phyloP scores from a whole-genome alignment of 2,888 invertebrate genomes.

The Anoplius nigerrimus region DNA sequence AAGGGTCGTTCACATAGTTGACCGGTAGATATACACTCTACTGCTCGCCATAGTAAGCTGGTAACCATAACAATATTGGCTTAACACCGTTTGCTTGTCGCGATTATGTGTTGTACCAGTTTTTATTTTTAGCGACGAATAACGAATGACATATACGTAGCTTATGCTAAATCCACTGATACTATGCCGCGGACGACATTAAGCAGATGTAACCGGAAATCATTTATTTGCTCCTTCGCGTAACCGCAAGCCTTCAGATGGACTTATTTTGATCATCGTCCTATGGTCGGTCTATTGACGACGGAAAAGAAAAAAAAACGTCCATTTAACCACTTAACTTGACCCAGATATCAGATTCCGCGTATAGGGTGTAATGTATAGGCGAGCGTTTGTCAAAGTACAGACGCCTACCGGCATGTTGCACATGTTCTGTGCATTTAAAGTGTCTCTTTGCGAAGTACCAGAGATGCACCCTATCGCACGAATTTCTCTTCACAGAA shows the following conservation, averaged over 20 bases:
- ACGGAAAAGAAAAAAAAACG: conserved; percentile 26
- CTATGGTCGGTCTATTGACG: conserved; percentile 21
- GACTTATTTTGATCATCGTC: conserved; percentile 26
- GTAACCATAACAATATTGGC: conserved; percentile 71
- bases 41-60: conserved; percentile 43
- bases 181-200: too few species aligned
- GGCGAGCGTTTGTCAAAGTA: not conserved
- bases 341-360: conserved; percentile 39
- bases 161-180: too few species aligned
- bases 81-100: conserved; percentile 58
- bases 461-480: too few species aligned
- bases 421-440: too few species aligned
- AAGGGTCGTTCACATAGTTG: conserved; percentile 20
- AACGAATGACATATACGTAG: conserved; percentile 18
- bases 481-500: too few species aligned
- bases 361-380: conserved; percentile 17
- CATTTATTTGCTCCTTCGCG: too few species aligned
- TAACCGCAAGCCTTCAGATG: too few species aligned
- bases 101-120: conserved; percentile 33
- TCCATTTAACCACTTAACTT: conserved; percentile 32
- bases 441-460: too few species aligned
- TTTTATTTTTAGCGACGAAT: conserved; percentile 44
- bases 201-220: too few species aligned
- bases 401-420: too few species aligned
- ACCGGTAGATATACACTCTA: conserved; percentile 42